These are phyloP conservation scores for Morone chrysops DNA, from an alignment of 2,113 vertebrate species.

Conservation along the genomic window DNA sequence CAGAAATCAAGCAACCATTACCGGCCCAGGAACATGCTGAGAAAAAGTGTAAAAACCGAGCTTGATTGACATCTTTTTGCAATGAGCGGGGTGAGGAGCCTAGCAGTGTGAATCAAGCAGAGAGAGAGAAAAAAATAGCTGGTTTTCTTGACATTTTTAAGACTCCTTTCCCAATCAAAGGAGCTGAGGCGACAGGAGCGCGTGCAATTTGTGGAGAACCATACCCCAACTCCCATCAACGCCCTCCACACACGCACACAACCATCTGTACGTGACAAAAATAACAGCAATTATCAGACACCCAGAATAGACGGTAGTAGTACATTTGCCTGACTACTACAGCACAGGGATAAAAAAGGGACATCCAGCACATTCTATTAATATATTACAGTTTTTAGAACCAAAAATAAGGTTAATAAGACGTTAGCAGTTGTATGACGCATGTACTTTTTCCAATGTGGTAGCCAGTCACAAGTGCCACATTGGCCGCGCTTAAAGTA, in stretches of 20 bases:
- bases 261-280: slow-evolving; percentile 29
- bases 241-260: not conserved
- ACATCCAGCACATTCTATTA: not conserved
- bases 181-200: not conserved
- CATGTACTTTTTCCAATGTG: not conserved
- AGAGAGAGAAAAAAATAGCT: slow-evolving; percentile 3
- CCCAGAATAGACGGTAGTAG: not conserved
- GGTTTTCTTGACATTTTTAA: slow-evolving; percentile 40
- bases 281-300: slow-evolving; percentile 24
- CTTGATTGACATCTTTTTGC: slow-evolving; percentile 64
- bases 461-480: not conserved
- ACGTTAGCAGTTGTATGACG: not conserved
- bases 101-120: slow-evolving; percentile 42
- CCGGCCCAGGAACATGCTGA: slow-evolving; percentile 23
- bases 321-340: not conserved
- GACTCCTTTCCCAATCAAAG: slow-evolving; percentile 49
- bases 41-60: slow-evolving; percentile 36
- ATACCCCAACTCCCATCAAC: slow-evolving; percentile 10
- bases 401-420: not conserved
- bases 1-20: slow-evolving; percentile 62
- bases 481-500: slow-evolving; percentile 1
- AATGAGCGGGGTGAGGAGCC: slow-evolving; percentile 30
- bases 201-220: slow-evolving; percentile 4
- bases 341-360: not conserved
- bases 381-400: not conserved